Conservation (phyloP, 2,888 invertebrate species). For the Bombylius major region DNA sequence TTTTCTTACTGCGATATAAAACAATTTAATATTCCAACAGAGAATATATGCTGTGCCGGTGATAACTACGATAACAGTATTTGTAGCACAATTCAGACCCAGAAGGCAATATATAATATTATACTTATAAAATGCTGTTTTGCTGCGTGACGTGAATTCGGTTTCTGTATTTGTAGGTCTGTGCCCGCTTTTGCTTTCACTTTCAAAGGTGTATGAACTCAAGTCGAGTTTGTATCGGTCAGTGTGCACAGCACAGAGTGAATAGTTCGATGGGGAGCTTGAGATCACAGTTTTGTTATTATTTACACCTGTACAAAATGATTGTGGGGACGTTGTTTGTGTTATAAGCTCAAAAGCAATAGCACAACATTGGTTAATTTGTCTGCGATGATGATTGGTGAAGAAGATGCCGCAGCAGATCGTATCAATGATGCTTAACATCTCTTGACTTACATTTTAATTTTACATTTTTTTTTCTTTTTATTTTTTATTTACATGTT, state of each 20-base stretch:
- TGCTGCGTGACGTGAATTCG: not conserved
- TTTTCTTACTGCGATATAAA: too few relatives aligned
- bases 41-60: not conserved
- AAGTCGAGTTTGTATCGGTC: not conserved
- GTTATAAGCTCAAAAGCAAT: too few relatives aligned
- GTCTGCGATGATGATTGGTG: too few relatives aligned
- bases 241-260: not conserved
- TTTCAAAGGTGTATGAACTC: slow-evolving; percentile 38
- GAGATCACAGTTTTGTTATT: not conserved
- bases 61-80: not conserved
- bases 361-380: not conserved
- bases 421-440: not conserved
- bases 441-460: not conserved
- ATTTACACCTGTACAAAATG: not conserved
- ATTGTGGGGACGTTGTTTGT: not conserved
- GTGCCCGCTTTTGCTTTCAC: slow-evolving; percentile 38
- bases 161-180: slow-evolving; percentile 35
- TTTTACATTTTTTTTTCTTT: too few relatives aligned
- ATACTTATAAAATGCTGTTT: not conserved
- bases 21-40: too few relatives aligned
- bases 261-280: too few relatives aligned
- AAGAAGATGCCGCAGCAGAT: not conserved
- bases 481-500: too few relatives aligned
- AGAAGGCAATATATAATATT: not conserved
- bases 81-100: slow-evolving; percentile 5